Evolutionary conservation across 2,797 vertebrate genomes (phyloP), one percentile per base, ranked within the genome.

Genomic region (Capromys pilorides): DNA sequence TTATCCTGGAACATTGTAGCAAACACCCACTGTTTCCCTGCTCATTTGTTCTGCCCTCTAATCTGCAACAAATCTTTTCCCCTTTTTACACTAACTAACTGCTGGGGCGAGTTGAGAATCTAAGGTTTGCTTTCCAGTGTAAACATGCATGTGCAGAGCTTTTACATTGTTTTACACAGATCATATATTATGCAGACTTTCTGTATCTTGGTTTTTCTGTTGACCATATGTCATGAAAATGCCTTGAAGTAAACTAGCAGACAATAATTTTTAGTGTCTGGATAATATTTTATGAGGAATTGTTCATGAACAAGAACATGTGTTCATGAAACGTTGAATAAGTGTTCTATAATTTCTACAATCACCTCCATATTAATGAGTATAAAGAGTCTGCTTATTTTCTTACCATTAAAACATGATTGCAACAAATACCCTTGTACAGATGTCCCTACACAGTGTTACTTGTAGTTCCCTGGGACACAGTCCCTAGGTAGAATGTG

Each of bases 251-350:
- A 79, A 89, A 54, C 7, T 82, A 61, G 57, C 22, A 24, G 26
- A 83, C n/a, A 90, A 54, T 86, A 89, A 51, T 51, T 75, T 79
- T 86, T 81, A 90, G 71, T 83, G 39, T 12, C 26, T 90, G 39
- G 71, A 66, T 45, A 91, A 78, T 45, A 93, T 57, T 91, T 95
- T 78, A 85, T 81, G 41, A 86, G 49, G 1, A 86, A 82, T 4
- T 73, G 14, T 54, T 82, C 41, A 57, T 73, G 79, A 59, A 16
- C 33, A 79, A 85, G 57, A 73, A 39, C n/a, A 57, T 33, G 22
- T 73, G n/a, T 31, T 80, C 28, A 16, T 11, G 86, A 22, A 45
- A 39, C 26, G 54, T 33, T 75, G 54, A 13, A 39, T 26, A 93
- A 67, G 51, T 59, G 10, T 61, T 87, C 24, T 77, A 8, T 54